Conservation (phyloP, 1,140 invertebrate genomes). For the Limonius californicus region DNA sequence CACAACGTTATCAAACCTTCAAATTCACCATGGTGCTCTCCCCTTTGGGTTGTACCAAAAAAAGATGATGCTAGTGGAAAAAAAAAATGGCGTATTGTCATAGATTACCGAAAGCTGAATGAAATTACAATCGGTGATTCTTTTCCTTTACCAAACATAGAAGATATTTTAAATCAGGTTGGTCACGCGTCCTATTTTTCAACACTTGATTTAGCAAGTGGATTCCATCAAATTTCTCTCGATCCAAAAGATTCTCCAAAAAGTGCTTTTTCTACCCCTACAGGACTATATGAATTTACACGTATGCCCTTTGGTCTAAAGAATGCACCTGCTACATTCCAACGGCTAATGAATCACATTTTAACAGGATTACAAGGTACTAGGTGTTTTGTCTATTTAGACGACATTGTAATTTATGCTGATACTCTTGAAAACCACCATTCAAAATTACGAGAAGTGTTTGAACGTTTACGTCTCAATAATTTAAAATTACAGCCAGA, state of each 20-base stretch:
- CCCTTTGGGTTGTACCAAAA: conserved; percentile 39
- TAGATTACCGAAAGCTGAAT: conserved; percentile 44
- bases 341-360: conserved; percentile 23
- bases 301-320: conserved; percentile 27
- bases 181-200: conserved; percentile 38
- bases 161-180: conserved; percentile 48
- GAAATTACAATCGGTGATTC: conserved; percentile 38
- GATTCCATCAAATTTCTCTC: conserved; percentile 51
- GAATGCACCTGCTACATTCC: conserved; percentile 21
- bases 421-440: conserved; percentile 34
- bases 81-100: conserved; percentile 42
- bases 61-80: conserved; percentile 33
- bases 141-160: conserved; percentile 53
- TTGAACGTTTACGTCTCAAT: conserved; percentile 15
- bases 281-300: conserved; percentile 36
- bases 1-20: conserved; percentile 24
- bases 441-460: conserved; percentile 22
- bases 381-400: conserved; percentile 31
- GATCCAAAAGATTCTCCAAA: conserved; percentile 33
- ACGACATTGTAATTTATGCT: conserved; percentile 37
- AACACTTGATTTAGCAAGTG: conserved; percentile 42
- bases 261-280: conserved; percentile 42
- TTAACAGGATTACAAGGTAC: conserved; percentile 19
- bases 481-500: conserved; percentile 27
- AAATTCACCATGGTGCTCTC: conserved; percentile 28